Conservation (phyloP, 2,797 vertebrate species). For the Thaleichthys pacificus region DNA sequence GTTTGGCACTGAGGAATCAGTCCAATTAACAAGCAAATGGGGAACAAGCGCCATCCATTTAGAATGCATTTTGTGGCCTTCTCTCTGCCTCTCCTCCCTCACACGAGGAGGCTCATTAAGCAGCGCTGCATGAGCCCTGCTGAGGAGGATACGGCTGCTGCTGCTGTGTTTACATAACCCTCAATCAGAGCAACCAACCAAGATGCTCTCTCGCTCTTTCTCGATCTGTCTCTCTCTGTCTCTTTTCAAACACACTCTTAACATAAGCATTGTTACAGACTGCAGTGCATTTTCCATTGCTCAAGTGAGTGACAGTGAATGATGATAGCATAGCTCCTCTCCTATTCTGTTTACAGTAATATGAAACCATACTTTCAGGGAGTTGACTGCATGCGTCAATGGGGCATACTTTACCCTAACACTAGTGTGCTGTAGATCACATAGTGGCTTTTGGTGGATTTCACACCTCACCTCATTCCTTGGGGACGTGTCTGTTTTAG, state of each 20-base stretch:
- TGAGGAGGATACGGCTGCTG: conserved; percentile 48
- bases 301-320: no score
- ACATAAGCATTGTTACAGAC: no score
- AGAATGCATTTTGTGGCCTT: not conserved
- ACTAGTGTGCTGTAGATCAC: not conserved
- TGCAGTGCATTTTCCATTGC: no score
- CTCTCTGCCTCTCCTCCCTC: conserved; percentile 5
- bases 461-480: not conserved
- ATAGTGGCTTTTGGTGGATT: not conserved
- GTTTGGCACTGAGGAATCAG: conserved; percentile 26
- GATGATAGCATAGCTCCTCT: not conserved
- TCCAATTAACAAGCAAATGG: conserved; percentile 43
- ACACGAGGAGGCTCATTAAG: conserved; percentile 53
- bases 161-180: conserved; percentile 67
- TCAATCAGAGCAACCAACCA: not conserved
- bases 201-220: not conserved
- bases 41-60: conserved; percentile 9
- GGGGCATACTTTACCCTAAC: no score
- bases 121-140: conserved; percentile 51
- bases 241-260: not conserved
- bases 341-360: not conserved
- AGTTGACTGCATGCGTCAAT: no score
- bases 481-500: not conserved
- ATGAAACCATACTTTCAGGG: no score
- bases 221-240: conserved; percentile 21